Percentiles rank a stretch among this genome's conserved stretches.
These are phyloP conservation scores for Temnothorax curvispinosus DNA, from an alignment of 1,140 invertebrate species.

Conservation along the genomic window DNA sequence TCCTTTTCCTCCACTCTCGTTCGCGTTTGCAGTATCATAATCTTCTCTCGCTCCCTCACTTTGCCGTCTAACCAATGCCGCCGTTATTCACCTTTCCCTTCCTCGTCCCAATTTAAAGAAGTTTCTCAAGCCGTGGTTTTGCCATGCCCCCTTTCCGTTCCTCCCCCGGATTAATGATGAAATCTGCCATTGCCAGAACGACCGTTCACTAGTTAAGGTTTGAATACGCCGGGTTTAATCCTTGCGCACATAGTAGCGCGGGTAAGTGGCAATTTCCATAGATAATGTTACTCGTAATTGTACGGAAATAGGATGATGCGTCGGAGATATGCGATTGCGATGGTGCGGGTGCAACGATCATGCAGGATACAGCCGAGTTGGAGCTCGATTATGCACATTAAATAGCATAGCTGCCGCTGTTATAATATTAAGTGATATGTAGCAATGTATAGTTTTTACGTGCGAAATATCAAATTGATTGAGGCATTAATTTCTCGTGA, in stretches of 20 bases:
- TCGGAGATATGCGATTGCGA: constrained; percentile 52
- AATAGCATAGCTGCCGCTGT: not conserved
- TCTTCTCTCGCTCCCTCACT: not conserved
- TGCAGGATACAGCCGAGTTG: constrained; percentile 5
- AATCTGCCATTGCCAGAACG: not conserved
- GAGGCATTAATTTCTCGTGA: not conserved
- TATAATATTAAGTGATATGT: not conserved
- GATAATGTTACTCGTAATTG: constrained; percentile 63
- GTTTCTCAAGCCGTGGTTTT: constrained; percentile 14
- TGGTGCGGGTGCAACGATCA: not conserved
- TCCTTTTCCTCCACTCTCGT: not conserved
- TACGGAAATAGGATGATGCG: constrained; percentile 62
- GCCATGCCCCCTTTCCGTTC: not conserved
- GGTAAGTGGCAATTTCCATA: constrained; percentile 59
- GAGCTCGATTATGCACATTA: constrained; percentile 19
- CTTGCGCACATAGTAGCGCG: constrained; percentile 26
- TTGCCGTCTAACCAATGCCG: not conserved
- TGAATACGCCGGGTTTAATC: constrained; percentile 38
- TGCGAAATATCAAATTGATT: not conserved
- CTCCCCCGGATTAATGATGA: constrained; percentile 23
- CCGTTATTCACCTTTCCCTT: not conserved
- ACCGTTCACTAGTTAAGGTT: constrained; percentile 45
- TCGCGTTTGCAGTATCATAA: not conserved
- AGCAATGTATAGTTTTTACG: not conserved
- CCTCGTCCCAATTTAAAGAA: constrained; percentile 11